These are phyloP conservation scores for Luperina testacea DNA, from an alignment of 2,888 invertebrate species.

Conservation along the genomic window DNA sequence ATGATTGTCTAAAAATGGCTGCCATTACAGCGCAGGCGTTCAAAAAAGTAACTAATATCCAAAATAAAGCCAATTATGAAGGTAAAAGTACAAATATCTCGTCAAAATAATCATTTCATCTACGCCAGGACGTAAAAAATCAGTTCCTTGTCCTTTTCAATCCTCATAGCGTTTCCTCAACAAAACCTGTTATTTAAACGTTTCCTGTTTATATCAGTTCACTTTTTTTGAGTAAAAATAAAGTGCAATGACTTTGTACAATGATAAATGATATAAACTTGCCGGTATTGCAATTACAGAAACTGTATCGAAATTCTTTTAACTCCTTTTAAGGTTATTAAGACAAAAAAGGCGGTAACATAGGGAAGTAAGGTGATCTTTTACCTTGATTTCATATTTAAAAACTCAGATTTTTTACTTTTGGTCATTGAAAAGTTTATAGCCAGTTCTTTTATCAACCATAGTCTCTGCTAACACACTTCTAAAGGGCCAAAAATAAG, in stretches of 20 bases:
- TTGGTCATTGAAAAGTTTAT: not conserved
- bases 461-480: not conserved
- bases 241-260: slow-evolving; percentile 52
- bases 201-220: slow-evolving; percentile 60
- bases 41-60: not conserved
- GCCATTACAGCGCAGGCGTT: not conserved
- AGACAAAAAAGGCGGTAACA: not conserved
- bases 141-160: slow-evolving; percentile 50
- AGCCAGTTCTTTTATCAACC: not conserved
- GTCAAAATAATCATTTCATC: slow-evolving; percentile 16
- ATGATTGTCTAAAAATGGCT: not conserved
- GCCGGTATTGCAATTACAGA: slow-evolving; percentile 27
- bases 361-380: not conserved
- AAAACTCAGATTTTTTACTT: not conserved
- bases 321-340: slow-evolving; percentile 12
- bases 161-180: slow-evolving; percentile 56
- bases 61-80: slow-evolving; percentile 1
- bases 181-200: slow-evolving; percentile 56
- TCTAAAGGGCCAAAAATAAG: not conserved
- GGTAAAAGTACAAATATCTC: not conserved
- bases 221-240: slow-evolving; percentile 42
- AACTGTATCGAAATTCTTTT: slow-evolving; percentile 24
- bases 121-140: slow-evolving; percentile 12
- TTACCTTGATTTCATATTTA: not conserved
- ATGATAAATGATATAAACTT: slow-evolving; percentile 54